Percentiles rank a stretch among this genome's conserved stretches.
These are phyloP conservation scores for Argentina silus DNA, from an alignment of 2,797 vertebrate species.

Conservation along the genomic window DNA sequence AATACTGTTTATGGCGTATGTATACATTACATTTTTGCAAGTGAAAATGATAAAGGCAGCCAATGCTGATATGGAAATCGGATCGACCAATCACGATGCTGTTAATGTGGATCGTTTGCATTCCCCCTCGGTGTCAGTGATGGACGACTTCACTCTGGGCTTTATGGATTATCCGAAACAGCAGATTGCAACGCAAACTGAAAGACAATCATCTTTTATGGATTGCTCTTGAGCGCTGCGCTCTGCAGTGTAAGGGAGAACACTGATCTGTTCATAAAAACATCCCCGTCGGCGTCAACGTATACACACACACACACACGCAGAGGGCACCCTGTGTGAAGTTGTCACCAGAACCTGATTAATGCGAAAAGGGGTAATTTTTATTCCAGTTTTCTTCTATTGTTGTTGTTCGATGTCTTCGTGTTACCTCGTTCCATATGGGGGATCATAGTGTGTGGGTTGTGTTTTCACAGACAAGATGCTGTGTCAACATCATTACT, in stretches of 20 bases:
- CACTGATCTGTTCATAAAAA: no score
- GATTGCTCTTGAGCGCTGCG: not conserved
- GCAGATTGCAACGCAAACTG: constrained; percentile 9
- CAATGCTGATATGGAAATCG: no score
- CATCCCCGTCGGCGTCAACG: no score
- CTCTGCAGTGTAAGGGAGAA: not conserved
- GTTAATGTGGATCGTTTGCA: not conserved
- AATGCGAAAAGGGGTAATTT: not conserved
- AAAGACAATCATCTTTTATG: constrained; percentile 15
- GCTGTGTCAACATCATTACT: constrained; percentile 20
- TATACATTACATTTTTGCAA: no score
- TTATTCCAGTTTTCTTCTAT: not conserved
- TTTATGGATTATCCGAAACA: constrained; percentile 12
- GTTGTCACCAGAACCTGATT: no score
- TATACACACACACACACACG: no score
- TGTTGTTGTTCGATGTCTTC: constrained; percentile 22
- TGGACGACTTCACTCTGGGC: not conserved
- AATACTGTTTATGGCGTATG: no score
- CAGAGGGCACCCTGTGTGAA: no score
- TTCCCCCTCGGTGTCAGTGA: not conserved
- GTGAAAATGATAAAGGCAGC: no score
- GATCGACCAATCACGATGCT: no score
- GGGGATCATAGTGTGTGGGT: constrained; percentile 20
- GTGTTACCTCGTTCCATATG: not conserved
- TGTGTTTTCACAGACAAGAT: not conserved